Percentiles rank a stretch among this genome's conserved stretches.
These are phyloP conservation scores for Lasius platythorax DNA, from an alignment of 2,888 invertebrate species.

Conservation along the genomic window DNA sequence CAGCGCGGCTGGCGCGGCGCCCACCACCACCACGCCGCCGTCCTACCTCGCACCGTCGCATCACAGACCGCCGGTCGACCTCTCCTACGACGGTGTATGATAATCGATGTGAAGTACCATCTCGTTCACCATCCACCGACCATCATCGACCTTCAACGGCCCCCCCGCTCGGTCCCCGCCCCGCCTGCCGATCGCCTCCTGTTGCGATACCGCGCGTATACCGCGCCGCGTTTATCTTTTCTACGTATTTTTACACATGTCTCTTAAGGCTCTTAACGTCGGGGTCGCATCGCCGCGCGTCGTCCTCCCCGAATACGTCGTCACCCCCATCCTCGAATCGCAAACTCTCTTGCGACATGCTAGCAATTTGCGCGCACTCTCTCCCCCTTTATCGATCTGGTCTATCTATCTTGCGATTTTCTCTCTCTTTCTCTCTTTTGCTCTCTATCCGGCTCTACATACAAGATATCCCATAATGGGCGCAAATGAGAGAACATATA, in stretches of 20 bases:
- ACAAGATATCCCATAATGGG: background rate
- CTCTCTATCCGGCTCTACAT: background rate
- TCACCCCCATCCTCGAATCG: constrained; percentile 24
- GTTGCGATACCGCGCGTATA: constrained; percentile 62
- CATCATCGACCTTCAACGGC: background rate
- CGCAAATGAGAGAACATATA: background rate
- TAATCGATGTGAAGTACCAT: constrained; percentile 80
- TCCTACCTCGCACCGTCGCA: constrained; percentile 82
- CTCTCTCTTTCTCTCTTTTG: constrained; percentile 7
- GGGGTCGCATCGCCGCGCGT: constrained; percentile 48
- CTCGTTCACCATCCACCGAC: constrained; percentile 43
- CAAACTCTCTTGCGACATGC: constrained; percentile 49
- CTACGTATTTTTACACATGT: constrained; percentile 83
- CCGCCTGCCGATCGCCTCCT: constrained; percentile 42
- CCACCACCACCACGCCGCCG: constrained; percentile 80
- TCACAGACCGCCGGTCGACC: constrained; percentile 84
- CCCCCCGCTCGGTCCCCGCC: background rate
- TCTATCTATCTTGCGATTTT: background rate
- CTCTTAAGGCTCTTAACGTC: constrained; percentile 58
- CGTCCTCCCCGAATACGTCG: constrained; percentile 58
- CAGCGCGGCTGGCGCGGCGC: constrained; percentile 75
- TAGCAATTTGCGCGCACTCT: constrained; percentile 45
- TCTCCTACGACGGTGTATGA: constrained; percentile 85
- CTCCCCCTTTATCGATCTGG: constrained; percentile 5
- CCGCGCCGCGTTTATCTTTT: constrained; percentile 78